Evolutionary conservation across 2,797 vertebrate species (phyloP), one percentile per base, ranked within the genome.

Genomic region (Australoheros facetus): DNA sequence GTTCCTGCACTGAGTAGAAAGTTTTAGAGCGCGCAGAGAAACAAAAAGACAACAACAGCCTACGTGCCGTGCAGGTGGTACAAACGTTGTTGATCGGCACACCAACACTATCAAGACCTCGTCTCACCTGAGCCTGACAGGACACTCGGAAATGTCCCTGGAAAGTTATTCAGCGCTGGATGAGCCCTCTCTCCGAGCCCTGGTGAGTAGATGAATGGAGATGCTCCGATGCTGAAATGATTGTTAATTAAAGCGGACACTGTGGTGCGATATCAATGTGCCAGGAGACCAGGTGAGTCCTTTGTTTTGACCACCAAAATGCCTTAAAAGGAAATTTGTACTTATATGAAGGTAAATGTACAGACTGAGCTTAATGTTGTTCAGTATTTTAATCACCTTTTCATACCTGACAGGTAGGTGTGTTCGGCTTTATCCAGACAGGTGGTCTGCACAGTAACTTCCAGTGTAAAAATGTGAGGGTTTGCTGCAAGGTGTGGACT

Each of bases 101-200:
- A 62, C 48, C 30, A n/a, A 66, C 64, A 45, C 70, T 53, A 5
- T 8, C 37, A 71, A 21, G 26, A 72, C 11, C 17, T 42, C 28
- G 42, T 58, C 75, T 82, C 85, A 90, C 86, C 87, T 88, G 88
- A 78, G 7, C 51, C 74, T 16, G 39, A 54, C 11, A 2, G n/a
- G 64, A 64, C 72, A 70, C 62, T 21, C 30, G 8, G 92, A 84
- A 1, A 95, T 97, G 96, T 96, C 96, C 0, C 82, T 94, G 55
- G 96, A 97, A 64, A 92, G 87, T 14, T 96, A 96, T 42, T 95
- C 96, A 6, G 88, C 95, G 30, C 92, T 97, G 94, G 97, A 97
- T 1, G 97, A 97, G 88, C 90, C 96, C 51, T 93, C 96, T 7
- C 95, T 97, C 39, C 93, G 96, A 82, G 96, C 96, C 78, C 42